Evolutionary conservation across 2,113 vertebrate genomes (phyloP), one percentile per base, ranked within the genome.

Genomic region (Pachypanchax playfairii): DNA sequence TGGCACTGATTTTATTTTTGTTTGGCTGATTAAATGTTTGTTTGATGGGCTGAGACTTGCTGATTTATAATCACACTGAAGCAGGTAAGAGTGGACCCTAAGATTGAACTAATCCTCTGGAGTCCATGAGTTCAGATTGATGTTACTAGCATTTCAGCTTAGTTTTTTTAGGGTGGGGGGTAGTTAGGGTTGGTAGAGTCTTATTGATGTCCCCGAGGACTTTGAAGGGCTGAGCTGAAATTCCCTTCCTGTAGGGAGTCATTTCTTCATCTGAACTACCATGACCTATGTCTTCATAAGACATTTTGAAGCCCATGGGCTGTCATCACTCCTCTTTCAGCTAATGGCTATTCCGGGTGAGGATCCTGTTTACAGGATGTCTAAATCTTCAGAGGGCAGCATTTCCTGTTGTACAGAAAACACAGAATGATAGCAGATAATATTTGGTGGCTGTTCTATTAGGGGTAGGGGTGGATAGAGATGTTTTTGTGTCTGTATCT

Each of bases 311-410:
- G 44, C 63, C 46, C 44, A 49, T 39, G 39, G 51, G 59, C 62
- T 69, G 75, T 24, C 74, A 73, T 71, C 59, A 44, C 64, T 73
- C 56, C 60, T 70, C 62, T 43, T 36, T 38, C 38, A 48, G 63
- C 69, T 50, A 39, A 58, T 21, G 17, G 70, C 75, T 80, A 75
- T 84, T 88, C 82, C 72, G 43, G 78, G 64, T 72, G 59, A 73
- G 68, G 64, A 77, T 88, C 78, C 76, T 86, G 83, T 88, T 89
- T 86, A 81, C 75, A 46, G 63, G 53, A 68, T 80, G 4, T 51
- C 28, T 31, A 44, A 77, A 62, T 76, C 65, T 76, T 71, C 60
- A 67, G 69, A 72, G 79, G 72, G 77, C 79, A 72, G 82, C 73
- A 79, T 79, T 88, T 89, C 84, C 85, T 90, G 77, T 82, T 58